Evolutionary conservation across 2,888 invertebrate species (phyloP), one percentile per base, ranked within the genome.

Genomic region (Theodoxus fluviatilis): DNA sequence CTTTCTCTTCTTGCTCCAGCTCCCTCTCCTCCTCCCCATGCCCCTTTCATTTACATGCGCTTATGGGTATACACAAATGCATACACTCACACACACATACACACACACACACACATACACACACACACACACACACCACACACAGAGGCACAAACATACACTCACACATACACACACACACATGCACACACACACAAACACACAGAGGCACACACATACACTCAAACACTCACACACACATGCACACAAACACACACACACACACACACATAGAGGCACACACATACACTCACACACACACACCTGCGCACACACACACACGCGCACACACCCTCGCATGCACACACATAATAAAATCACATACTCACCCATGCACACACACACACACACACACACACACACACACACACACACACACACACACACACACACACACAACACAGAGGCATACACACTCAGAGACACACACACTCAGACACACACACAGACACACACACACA

Each of bases 341-440:
- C n/a, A n/a, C n/a, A n/a, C n/a, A n/a, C n/a, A n/a, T n/a, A n/a
- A n/a, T n/a, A n/a, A n/a, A n/a, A n/a, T n/a, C n/a, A n/a, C 57
- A 57, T 33, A 57, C 57, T 31, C 25, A 25, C 25, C 28, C 57
- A 57, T 9, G 43, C 68, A 59, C 61, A 59, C 68, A 59, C 59
- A 59, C 61, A 68, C 57, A 68, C 40, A 33, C 61, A 61, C 69
- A 61, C 49, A 35, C 63, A 49, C 63, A n/a, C 69, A 69, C 35
- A 22, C 69, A 61, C 47, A 33, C 57, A 40, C 40, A 2, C 59
- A 25, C 31, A 18, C 43, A 28, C 28, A n/a, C 33, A 7, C 57
- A 57, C 57, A 57, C 57, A 28, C 57, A 55, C 25, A 35, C 57
- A 57, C 6, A 2, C 57, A 57, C 15, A 57, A 31, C 25, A 57